These are phyloP conservation scores for Drosophila elegans DNA, from an alignment of 1,140 invertebrate genomes.

Conservation along the genomic window DNA sequence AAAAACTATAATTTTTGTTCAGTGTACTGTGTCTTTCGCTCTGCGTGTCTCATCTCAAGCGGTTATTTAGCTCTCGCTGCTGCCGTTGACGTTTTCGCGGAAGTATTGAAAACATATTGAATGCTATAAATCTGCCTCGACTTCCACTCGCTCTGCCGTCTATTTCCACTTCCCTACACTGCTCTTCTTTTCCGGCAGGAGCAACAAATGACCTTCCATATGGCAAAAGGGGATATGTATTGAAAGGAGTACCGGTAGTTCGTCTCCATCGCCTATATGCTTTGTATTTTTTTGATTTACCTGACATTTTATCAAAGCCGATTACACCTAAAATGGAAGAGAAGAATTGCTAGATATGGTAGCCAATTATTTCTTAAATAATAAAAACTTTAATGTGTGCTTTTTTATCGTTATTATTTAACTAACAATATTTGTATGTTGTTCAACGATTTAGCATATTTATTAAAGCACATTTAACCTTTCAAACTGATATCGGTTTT, in stretches of 20 bases:
- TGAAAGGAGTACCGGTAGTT: not conserved
- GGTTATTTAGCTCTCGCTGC: constrained; percentile 34
- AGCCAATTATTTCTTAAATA: too few relatives aligned
- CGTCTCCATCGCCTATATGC: not conserved
- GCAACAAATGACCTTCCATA: constrained; percentile 55
- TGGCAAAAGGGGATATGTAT: constrained; percentile 12
- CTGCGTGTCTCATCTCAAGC: constrained; percentile 11
- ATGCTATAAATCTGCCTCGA: constrained; percentile 57
- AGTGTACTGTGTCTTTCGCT: constrained; percentile 13
- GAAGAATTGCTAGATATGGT: too few relatives aligned
- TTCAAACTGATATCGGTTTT: too few relatives aligned
- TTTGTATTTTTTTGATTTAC: not conserved
- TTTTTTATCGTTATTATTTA: too few relatives aligned
- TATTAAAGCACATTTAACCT: too few relatives aligned
- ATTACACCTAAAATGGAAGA: too few relatives aligned
- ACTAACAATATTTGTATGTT: too few relatives aligned
- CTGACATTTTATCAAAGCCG: too few relatives aligned
- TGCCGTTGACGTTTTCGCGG: constrained; percentile 55
- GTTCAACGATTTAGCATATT: too few relatives aligned
- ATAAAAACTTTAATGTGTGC: too few relatives aligned
- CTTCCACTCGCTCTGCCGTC: constrained; percentile 9
- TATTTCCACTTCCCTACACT: not conserved
- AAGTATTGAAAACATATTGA: constrained; percentile 67
- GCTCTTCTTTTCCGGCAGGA: not conserved
- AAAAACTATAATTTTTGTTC: not conserved